phyloP scores from a whole-genome alignment of 2,888 invertebrate species.

The Catotricha subobsoleta region DNA sequence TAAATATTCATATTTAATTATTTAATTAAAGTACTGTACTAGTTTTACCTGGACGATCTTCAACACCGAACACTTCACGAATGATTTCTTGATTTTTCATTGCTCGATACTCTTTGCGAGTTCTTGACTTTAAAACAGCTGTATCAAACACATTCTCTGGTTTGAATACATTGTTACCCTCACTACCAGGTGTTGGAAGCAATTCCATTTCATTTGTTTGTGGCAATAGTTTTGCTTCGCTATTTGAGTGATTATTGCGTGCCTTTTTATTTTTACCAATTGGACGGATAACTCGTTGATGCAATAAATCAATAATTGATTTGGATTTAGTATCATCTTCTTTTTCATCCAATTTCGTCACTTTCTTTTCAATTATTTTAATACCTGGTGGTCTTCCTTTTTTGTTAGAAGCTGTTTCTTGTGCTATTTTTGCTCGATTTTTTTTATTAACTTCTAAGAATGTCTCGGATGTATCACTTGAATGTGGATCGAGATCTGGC shows the following conservation, averaged over 20 bases:
- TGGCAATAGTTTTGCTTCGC: conserved; percentile 11
- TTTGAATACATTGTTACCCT: conserved; percentile 12
- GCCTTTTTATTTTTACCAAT: conserved; percentile 3
- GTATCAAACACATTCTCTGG: conserved; percentile 41
- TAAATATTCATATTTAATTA: too few species aligned
- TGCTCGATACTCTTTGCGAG: conserved; percentile 54
- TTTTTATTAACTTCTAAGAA: conserved; percentile 10
- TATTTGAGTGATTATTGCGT: neutral
- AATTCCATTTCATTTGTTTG: conserved; percentile 17
- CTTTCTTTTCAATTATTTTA: conserved; percentile 1
- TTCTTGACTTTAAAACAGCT: conserved; percentile 52
- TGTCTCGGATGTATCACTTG: conserved; percentile 37
- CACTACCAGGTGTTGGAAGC: conserved; percentile 13
- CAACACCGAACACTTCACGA: conserved; percentile 57
- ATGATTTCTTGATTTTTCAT: conserved; percentile 58
- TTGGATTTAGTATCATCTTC: conserved; percentile 13
- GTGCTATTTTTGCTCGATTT: conserved; percentile 30
- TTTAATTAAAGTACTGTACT: too few species aligned
- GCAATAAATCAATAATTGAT: conserved; percentile 28
- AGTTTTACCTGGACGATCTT: conserved; percentile 56
- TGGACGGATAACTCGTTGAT: conserved; percentile 17
- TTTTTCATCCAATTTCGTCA: neutral
- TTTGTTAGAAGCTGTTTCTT: conserved; percentile 17
- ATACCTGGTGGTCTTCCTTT: conserved; percentile 28
- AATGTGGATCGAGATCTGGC: conserved; percentile 59